Evolutionary conservation across 2,113 vertebrate genomes (phyloP), one percentile per base, ranked within the genome.

Genomic region (Tenebrosternarchus preto): DNA sequence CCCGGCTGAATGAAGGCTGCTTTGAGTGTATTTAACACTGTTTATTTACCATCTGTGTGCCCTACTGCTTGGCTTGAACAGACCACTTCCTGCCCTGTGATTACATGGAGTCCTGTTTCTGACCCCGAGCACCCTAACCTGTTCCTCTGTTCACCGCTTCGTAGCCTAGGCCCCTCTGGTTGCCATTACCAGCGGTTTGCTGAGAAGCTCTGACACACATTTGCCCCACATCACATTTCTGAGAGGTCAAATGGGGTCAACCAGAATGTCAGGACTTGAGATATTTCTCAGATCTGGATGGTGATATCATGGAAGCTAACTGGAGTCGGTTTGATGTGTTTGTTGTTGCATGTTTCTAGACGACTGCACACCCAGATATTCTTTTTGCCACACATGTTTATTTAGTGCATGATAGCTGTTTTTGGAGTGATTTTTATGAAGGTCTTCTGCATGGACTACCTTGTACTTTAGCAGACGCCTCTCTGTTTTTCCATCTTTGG

Each of bases 71-170:
- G 80, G 63, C 64, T 25, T 68, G 63, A 74, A 75, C 53, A 80
- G 79, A 75, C 71, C 63, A 75, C 78, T 81, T 78, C 78, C 83
- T 84, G 78, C 61, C 83, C 83, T 16, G 55, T 29, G 76, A 68
- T 19, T 15, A 33, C 36, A 36, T 9, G 43, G 79, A 63, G 71
- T 84, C 66, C 72, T 75, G 64, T 75, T 82, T 76, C 83, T 22
- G 72, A 81, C 79, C 61, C 43, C 22, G 57, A 56, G 43, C 68
- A 69, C 70, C 70, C 63, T 56, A 53, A 78, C 55, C 69, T 78
- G 69, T 60, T 81, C 8, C 70, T 81, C 53, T 16, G 56, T 66
- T 57, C 25, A 19, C 46, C 50, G 55, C 61, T 39, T 56, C 36
- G 19, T 43, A 68, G 61, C 31, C 22, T 33, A 22, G 20, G 31